Evolutionary conservation across 2,113 vertebrate species (phyloP).

Genomic region (Coturnix japonica): DNA sequence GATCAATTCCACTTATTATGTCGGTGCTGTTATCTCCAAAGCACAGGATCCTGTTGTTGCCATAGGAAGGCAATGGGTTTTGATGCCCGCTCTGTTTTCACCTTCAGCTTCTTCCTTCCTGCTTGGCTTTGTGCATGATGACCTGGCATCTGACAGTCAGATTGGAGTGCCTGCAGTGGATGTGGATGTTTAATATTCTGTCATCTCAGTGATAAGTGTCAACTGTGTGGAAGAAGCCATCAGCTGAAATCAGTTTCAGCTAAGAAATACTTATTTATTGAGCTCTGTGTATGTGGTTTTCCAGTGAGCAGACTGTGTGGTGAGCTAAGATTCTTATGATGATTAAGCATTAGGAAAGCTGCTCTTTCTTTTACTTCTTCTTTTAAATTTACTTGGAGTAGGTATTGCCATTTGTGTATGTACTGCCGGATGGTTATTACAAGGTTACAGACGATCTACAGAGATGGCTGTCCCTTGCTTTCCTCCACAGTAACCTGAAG

Average conservation of each 20-base stretch:
- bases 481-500: not conserved
- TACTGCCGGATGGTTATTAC: not conserved
- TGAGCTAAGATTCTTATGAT: not conserved
- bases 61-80: not conserved
- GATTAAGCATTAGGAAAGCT: not conserved
- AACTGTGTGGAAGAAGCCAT: not conserved
- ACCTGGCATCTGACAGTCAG: not conserved
- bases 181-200: not conserved
- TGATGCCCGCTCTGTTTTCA: not conserved
- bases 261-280: not conserved
- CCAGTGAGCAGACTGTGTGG: not conserved
- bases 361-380: not conserved
- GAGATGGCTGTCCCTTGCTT: not conserved
- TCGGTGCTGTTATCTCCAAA: not conserved
- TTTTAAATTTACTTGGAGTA: not conserved
- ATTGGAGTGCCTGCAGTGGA: not conserved
- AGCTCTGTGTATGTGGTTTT: not conserved
- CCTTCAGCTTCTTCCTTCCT: not conserved
- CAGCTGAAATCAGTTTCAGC: not conserved
- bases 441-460: not conserved
- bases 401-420: rapidly evolving
- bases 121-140: not conserved
- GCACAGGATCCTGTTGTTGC: not conserved
- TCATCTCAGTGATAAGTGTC: not conserved
- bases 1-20: not conserved